Base-by-base conservation (phyloP, 2,113 vertebrate genomes). In the Herpetotheres cachinnans region DNA sequence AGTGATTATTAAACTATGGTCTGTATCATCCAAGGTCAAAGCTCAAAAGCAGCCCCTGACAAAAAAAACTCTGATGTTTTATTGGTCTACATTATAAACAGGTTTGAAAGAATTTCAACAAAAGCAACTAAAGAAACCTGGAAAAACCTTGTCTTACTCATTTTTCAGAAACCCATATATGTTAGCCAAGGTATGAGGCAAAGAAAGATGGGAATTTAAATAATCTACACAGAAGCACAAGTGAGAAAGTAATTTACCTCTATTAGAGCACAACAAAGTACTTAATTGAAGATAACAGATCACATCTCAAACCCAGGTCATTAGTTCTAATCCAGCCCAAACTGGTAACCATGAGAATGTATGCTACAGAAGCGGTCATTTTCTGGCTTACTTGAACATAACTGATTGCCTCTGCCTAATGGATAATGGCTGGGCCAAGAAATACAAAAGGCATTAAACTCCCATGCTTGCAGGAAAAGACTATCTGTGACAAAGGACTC, bases 1-100 rank as follows among this genome's bases (percentile, higher is more conserved):
- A 87, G 92, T 89, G 90, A 79, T 92, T 96, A 80, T 67, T 96
- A 88, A 94, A 82, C 72, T 94, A 72, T n/a, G 92, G 77, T 83
- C 81, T 88, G 46, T 63, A 89, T 54, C 87, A 87, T 80, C 32
- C 47, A 91, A 73, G 86, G 95, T 95, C 91, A 96, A 81, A 93
- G 90, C 62, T 85, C 87, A 79, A 91, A 83, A 72, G 66, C 65
- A 88, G 54, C n/a, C 50, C 79, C 22, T 32, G 77, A 74, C 74
- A 62, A 81, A 96, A 89, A 54, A 63, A 19, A 3, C 17, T 42
- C 83, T 72, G 61, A 74, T 17, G 44, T 94, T 90, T 85, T 84
- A 79, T 22, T 79, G 52, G 69, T 80, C 65, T 86, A 56, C 52
- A 42, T 63, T 55, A 81, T 34, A 78, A 82, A 87, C 24, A 86